Evolutionary conservation across 2,888 invertebrate species (phyloP), one percentile per base, ranked within the genome.

Genomic region (Orthosia incerta): DNA sequence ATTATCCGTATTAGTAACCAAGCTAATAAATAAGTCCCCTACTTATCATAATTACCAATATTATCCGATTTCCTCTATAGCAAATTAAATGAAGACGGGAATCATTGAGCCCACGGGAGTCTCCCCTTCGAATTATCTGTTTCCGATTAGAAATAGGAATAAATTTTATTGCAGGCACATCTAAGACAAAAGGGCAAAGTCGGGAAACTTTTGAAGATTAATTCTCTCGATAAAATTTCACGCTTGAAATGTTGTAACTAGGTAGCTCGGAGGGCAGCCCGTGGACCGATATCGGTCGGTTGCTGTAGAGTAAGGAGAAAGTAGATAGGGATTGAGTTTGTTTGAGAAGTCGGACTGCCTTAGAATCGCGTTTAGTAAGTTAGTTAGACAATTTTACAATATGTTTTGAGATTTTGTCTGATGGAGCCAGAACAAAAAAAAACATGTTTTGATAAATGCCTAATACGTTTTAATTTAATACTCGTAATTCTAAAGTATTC

Each of bases 171-270:
- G 89, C 89, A 90, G 89, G 87, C 90, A 91, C 90, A 91, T 91
- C 89, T 92, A 90, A 94, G 94, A 94, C 92, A 95, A 95, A 94
- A 93, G 94, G 93, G 91, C 91, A 87, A 85, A 85, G 83, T 84
- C 84, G 90, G 89, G 89, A 90, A 94, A 95, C 91, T 95, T 94
- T 93, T 93, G 86, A 90, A 95, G 96, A 95, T 96, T 96, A 95
- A 96, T 95, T 95, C 93, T 91, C 90, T 88, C 92, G 96, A 96
- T 96, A 95, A 95, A 95, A 96, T 95, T 95, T 95, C 94, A 94
- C 95, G 94, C 92, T 93, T 92, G 91, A 93, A 92, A 89, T 92
- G 88, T 89, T 92, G 89, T 91, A 91, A 92, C 93, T 93, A 92
- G 92, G 84, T 84, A 80, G 91, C 93, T 91, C 82, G 82, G 89